Evolutionary conservation across 2,113 vertebrate species (phyloP), one percentile per base, ranked within the genome.

Genomic region (Myotis yumanensis): DNA sequence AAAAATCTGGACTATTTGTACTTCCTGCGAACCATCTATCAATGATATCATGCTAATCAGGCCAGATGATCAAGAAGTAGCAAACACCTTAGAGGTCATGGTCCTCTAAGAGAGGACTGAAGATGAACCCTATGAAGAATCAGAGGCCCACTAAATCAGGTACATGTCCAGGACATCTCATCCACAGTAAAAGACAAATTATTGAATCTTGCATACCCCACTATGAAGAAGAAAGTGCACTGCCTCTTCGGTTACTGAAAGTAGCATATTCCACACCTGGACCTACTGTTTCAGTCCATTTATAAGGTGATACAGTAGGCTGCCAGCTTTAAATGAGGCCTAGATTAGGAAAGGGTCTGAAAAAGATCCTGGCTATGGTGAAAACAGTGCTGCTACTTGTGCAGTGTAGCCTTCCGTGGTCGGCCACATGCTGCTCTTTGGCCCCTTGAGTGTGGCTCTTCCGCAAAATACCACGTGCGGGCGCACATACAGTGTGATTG

Each of bases 221-320:
- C 37, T 11, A 1, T 16, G 40, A 75, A 85, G 37, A 57, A 83
- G 62, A 30, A 25, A 62, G 18, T 2, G 3, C 25, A 3, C 2
- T 9, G 9, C 18, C 51, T 77, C 46, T 37, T 79, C 28, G 30
- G 71, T 10, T 48, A 90, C 82, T 75, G 40, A 66, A 35, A 8
- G 28, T 8, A 46, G 10, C 81, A 14, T 11, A 35, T 15, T 22
- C 37, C 18, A 7, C 1, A 2, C 4, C n/a, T 4, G 8, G 12
- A 16, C 4, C 15, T 8, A 43, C 40, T 18, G 7, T 5, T 28
- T 54, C 22, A 23, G 40, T 10, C 51, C n/a, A 10, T 25, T 76
- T 40, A 11, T 4, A 48, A 4, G 46, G 22, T 11, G 23, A 85
- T 51, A 43, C 22, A 2, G 3, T 4, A n/a, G 11, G 54, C n/a